Evolutionary conservation across 1,140 invertebrate genomes (phyloP), one percentile per base, ranked within the genome.

Genomic region (Colletes gigas): DNA sequence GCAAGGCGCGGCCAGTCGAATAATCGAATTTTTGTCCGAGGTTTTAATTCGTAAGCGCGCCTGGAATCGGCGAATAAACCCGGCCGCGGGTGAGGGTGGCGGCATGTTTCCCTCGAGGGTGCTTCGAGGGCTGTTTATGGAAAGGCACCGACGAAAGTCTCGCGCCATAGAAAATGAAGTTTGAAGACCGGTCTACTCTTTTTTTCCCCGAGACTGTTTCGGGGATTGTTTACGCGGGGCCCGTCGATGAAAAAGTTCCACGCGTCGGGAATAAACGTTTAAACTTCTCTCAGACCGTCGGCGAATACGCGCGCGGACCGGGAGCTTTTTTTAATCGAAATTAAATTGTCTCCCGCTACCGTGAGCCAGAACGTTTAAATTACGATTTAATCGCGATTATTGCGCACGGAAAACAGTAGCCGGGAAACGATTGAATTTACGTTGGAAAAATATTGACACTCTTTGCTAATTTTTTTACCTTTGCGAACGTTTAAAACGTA

Each of bases 81-180:
- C 41, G 8, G 5, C 5, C 30, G 30, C 30, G 30, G 30, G 8
- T 3, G 47, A 14, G 17, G 59, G 39, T 44, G 15, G 47, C 30
- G 47, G 76, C 17, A 71, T 71, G 54, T 78, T 63, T 71, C 55
- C 68, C 59, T 59, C n/a, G 68, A 63, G 76, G 76, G 57, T 63
- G 76, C 30, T 65, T 63, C 68, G 50, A 63, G 76, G 50, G 5
- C 69, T 78, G 76, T 78, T 78, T 78, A 72, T 72, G 69, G 50
- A 78, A 78, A 78, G 50, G 68, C 15, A 50, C n/a, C 41, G 54
- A 1, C 21, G 59, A 72, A 71, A 78, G 76, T 78, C 76, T 78
- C 76, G 76, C 68, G 68, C 76, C 68, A 52, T 30, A 12, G 68
- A 78, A 78, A 78, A 78, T 65, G 57, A 78, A 78, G 76, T 78